Conservation (phyloP, 2,888 invertebrate genomes). For the Norana najaformis region DNA sequence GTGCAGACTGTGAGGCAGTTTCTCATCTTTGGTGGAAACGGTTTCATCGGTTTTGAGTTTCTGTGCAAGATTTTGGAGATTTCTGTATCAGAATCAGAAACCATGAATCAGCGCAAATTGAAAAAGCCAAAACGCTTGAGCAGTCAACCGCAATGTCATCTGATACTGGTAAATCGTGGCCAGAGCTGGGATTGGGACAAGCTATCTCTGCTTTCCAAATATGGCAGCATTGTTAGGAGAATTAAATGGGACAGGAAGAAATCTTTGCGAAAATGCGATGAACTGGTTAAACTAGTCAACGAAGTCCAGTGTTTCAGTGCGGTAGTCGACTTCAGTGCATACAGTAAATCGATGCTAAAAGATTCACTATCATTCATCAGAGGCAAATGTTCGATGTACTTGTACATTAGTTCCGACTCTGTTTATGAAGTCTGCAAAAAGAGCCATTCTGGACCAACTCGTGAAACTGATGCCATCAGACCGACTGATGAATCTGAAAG, state of each 20-base stretch:
- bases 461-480: constrained; percentile 61
- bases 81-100: neutral
- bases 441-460: constrained; percentile 47
- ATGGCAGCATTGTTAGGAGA: neutral
- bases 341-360: constrained; percentile 56
- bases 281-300: constrained; percentile 46
- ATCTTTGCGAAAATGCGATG: constrained; percentile 46
- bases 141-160: neutral
- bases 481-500: constrained; percentile 53
- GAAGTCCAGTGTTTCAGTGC: constrained; percentile 55
- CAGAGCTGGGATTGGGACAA: constrained; percentile 17
- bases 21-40: constrained; percentile 17
- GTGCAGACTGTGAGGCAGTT: neutral
- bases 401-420: constrained; percentile 64
- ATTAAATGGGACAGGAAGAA: neutral
- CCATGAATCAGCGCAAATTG: neutral
- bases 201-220: neutral
- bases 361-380: constrained; percentile 55
- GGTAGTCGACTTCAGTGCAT: constrained; percentile 63
- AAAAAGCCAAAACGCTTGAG: neutral
- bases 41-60: constrained; percentile 18
- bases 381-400: constrained; percentile 58
- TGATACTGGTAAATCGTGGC: neutral
- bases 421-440: constrained; percentile 63
- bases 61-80: neutral